Percentiles rank a stretch among this genome's conserved stretches.
These are phyloP conservation scores for Piprites chloris DNA, from an alignment of 2,113 vertebrate genomes.

Conservation along the genomic window DNA sequence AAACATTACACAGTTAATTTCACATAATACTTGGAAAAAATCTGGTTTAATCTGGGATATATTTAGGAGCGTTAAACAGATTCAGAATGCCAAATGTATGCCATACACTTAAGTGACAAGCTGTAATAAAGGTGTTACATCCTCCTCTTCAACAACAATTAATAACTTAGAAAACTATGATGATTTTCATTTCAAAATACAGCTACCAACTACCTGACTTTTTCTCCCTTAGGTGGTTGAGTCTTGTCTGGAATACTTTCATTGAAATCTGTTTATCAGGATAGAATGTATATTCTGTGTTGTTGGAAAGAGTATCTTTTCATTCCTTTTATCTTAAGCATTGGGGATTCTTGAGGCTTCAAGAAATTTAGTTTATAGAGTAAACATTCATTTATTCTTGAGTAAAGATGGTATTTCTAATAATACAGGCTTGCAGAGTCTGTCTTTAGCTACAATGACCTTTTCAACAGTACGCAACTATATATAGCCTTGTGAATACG, in stretches of 20 bases:
- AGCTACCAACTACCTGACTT: background rate
- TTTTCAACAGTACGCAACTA: background rate
- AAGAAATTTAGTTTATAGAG: background rate
- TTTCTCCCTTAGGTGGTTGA: background rate
- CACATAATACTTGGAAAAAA: slow-evolving; percentile 42
- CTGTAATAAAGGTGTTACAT: background rate
- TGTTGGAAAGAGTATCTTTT: background rate
- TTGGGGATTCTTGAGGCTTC: background rate
- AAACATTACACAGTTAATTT: slow-evolving; percentile 44
- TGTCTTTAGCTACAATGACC: background rate
- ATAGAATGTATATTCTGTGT: background rate
- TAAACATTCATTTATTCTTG: background rate
- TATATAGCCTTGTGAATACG: background rate
- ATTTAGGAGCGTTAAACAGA: background rate
- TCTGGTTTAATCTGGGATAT: background rate
- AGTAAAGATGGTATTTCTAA: background rate
- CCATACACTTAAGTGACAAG: background rate
- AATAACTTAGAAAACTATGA: background rate
- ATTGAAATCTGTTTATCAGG: background rate
- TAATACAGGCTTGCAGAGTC: background rate
- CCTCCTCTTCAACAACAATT: background rate
- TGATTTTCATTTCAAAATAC: background rate
- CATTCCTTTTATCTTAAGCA: background rate
- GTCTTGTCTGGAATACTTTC: background rate
- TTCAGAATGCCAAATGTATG: background rate